A percentile compares a stretch with the other conserved stretches of the same genome.
Evolutionary conservation across 2,113 vertebrate species (phyloP).

Genomic region (Toxostoma redivivum): DNA sequence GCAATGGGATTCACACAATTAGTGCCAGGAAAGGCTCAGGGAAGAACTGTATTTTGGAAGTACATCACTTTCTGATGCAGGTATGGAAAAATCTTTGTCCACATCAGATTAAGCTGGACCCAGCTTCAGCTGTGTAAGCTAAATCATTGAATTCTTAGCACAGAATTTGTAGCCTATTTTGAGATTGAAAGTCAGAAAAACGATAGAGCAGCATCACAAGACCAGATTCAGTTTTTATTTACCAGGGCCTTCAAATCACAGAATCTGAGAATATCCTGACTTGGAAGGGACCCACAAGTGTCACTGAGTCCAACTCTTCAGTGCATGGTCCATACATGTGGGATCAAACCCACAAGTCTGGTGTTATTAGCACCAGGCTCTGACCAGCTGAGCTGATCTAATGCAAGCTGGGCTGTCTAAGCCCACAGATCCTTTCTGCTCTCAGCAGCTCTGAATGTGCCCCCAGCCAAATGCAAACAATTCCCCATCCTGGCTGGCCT

Average conservation of each 20-base stretch:
- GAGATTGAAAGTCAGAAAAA: background rate
- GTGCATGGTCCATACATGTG: background rate
- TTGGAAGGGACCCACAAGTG: background rate
- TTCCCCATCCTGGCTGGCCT: background rate
- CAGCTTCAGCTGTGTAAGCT: background rate
- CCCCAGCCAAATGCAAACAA: background rate
- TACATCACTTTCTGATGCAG: background rate
- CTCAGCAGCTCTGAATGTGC: background rate
- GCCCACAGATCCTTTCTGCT: background rate
- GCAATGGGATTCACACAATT: background rate
- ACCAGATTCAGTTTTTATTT: background rate
- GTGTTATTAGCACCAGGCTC: background rate
- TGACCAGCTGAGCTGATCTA: background rate
- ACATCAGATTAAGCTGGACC: background rate
- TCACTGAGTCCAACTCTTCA: background rate
- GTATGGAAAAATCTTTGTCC: background rate
- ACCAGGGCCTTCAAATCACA: background rate
- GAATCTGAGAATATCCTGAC: fast-evolving
- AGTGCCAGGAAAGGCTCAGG: background rate
- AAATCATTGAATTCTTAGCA: background rate
- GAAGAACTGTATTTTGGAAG: background rate
- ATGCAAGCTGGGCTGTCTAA: background rate
- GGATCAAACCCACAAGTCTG: background rate
- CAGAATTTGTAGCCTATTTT: background rate
- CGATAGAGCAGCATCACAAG: background rate